These are phyloP conservation scores for Plutella xylostella DNA, from an alignment of 2,888 invertebrate genomes.

Conservation along the genomic window DNA sequence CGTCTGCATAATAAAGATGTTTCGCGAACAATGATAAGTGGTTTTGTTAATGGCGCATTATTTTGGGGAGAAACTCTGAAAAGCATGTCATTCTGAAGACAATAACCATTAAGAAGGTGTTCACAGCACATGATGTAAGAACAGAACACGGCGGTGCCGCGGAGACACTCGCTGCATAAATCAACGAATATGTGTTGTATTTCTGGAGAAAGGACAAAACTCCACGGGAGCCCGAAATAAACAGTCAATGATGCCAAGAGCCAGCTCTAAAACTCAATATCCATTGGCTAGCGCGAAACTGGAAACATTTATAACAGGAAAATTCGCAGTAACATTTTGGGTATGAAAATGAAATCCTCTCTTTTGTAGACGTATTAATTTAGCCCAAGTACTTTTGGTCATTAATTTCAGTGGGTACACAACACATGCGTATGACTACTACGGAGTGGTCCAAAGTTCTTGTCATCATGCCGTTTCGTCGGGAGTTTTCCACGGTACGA, in stretches of 20 bases:
- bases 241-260: slow-evolving; percentile 43
- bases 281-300: no score
- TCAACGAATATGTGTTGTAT: slow-evolving; percentile 22
- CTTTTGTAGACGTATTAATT: no score
- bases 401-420: no score
- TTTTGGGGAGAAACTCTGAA: neutral
- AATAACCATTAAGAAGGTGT: slow-evolving; percentile 3
- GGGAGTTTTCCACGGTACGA: slow-evolving; percentile 11
- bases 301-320: neutral
- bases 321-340: neutral
- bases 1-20: no score
- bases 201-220: slow-evolving; percentile 48
- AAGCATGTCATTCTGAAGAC: neutral
- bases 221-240: slow-evolving; percentile 40
- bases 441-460: no score
- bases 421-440: no score
- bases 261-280: no score
- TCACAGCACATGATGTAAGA: neutral
- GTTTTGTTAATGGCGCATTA: neutral
- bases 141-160: no score
- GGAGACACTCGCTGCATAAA: slow-evolving; percentile 15
- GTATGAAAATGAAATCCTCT: neutral
- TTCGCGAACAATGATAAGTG: no score
- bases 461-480: neutral
- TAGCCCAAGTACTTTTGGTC: no score